Percentiles rank a stretch among this genome's conserved stretches.
phyloP scores from a whole-genome alignment of 1,140 invertebrate genomes.

The Rhizoglyphus robini region DNA sequence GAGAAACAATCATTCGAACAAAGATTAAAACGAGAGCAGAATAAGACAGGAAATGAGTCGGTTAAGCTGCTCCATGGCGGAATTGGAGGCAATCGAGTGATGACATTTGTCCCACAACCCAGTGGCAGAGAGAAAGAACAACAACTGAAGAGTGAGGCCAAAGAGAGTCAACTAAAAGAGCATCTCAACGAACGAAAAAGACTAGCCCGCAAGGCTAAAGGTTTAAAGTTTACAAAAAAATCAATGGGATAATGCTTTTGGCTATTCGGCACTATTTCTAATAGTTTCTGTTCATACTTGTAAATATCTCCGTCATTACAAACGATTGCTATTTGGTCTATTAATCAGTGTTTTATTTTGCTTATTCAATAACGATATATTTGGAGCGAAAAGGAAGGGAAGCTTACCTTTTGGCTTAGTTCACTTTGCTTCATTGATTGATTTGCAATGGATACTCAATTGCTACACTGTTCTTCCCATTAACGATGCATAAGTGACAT shows the following conservation, averaged over 20 bases:
- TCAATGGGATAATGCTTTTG: not conserved
- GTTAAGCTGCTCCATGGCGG: conserved; percentile 10
- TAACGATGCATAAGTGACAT: too few species aligned
- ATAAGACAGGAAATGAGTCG: not conserved
- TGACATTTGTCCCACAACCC: conserved; percentile 3
- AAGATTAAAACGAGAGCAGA: not conserved
- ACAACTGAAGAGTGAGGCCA: not conserved
- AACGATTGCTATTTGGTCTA: too few species aligned
- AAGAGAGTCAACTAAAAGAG: not conserved
- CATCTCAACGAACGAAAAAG: conserved; percentile 12
- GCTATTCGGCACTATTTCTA: too few species aligned
- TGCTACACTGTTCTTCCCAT: too few species aligned
- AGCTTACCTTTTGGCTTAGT: too few species aligned
- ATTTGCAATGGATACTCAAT: too few species aligned
- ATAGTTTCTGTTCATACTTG: too few species aligned
- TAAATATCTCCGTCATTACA: too few species aligned
- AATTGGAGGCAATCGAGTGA: conserved; percentile 14
- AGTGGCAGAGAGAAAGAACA: not conserved
- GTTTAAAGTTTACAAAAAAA: conserved; percentile 12
- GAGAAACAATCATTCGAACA: not conserved
- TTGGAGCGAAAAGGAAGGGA: too few species aligned
- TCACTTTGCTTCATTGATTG: too few species aligned
- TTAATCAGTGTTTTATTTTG: too few species aligned
- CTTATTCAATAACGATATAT: too few species aligned
- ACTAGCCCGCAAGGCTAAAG: conserved; percentile 4